Conservation (phyloP, 2,888 invertebrate genomes). For the Clepsis dumicolana region DNA sequence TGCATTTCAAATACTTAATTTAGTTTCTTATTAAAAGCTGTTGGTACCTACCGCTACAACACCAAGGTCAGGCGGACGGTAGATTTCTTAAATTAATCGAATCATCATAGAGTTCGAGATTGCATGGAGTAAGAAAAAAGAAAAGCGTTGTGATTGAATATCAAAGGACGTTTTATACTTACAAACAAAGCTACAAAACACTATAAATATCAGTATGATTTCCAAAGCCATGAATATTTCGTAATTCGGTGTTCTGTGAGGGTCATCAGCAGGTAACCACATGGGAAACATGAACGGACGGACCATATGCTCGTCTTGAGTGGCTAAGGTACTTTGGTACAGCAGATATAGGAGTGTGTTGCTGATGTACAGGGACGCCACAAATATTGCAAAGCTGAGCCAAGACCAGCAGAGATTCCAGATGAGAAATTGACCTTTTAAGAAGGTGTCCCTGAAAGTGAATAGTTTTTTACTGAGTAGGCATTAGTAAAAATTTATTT, state of each 20-base stretch:
- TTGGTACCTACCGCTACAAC: too few relatives aligned
- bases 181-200: constrained; percentile 63
- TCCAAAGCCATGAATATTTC: constrained; percentile 63
- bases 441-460: constrained; percentile 62
- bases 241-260: constrained; percentile 69
- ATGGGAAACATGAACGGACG: constrained; percentile 68
- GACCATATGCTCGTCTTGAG: constrained; percentile 58
- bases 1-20: too few relatives aligned
- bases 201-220: constrained; percentile 48
- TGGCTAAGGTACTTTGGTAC: constrained; percentile 62
- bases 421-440: constrained; percentile 65
- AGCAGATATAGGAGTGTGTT: constrained; percentile 55
- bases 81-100: too few relatives aligned
- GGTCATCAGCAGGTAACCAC: constrained; percentile 70
- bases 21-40: too few relatives aligned
- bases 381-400: constrained; percentile 51
- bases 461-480: background rate
- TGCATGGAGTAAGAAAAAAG: too few relatives aligned
- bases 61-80: too few relatives aligned
- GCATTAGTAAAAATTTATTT: too few relatives aligned
- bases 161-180: constrained; percentile 45
- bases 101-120: too few relatives aligned
- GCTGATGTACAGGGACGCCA: constrained; percentile 51
- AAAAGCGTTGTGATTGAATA: too few relatives aligned
- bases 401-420: constrained; percentile 65